Conservation (phyloP, 2,888 invertebrate species). For the Zele albiditarsus region DNA sequence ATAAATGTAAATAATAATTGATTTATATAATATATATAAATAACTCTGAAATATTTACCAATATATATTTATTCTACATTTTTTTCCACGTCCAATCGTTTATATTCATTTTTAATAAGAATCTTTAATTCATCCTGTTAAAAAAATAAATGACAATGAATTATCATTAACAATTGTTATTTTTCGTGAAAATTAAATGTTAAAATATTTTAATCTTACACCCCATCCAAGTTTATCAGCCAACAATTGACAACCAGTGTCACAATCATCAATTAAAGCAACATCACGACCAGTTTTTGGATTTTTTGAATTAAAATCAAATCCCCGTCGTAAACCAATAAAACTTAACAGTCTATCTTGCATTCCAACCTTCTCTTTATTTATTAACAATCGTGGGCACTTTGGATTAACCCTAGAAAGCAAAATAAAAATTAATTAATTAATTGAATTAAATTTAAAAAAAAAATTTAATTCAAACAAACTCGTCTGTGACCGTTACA, state of each 20-base stretch:
- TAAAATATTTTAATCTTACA: constrained; percentile 72
- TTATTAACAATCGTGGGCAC: constrained; percentile 89
- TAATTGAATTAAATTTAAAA: background rate
- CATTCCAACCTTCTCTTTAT: constrained; percentile 80
- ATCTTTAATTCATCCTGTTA: constrained; percentile 78
- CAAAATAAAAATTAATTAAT: constrained; percentile 20
- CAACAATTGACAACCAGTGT: constrained; percentile 83
- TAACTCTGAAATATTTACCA: constrained; percentile 20
- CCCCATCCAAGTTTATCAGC: constrained; percentile 88
- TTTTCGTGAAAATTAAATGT: background rate
- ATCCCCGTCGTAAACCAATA: constrained; percentile 75
- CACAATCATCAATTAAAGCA: constrained; percentile 88
- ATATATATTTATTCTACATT: constrained; percentile 5
- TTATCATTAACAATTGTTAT: background rate
- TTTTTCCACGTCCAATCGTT: constrained; percentile 73
- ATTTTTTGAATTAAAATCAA: constrained; percentile 80
- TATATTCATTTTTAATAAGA: constrained; percentile 76
- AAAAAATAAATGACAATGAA: constrained; percentile 36
- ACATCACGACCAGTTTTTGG: constrained; percentile 81
- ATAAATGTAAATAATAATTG: constrained; percentile 17
- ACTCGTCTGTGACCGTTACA: no score
- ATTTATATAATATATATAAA: background rate
- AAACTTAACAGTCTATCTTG: constrained; percentile 68
- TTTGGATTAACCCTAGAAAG: constrained; percentile 77
- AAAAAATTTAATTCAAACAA: no score